phyloP scores from a whole-genome alignment of 2,888 invertebrate species.

The Acleris laterana region DNA sequence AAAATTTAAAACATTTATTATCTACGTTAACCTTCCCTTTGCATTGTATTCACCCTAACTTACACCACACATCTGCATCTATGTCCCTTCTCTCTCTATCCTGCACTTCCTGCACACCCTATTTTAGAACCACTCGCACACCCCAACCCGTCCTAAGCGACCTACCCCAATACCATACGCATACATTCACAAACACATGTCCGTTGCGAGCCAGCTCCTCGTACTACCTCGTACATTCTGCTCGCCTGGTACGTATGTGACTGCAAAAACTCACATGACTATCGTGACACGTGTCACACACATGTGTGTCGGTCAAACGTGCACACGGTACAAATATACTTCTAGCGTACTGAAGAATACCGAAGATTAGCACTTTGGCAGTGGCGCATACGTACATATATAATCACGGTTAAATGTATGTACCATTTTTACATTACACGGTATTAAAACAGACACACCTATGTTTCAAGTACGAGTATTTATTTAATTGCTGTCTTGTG shows the following conservation, averaged over 20 bases:
- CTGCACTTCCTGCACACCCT: neutral
- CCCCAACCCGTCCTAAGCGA: neutral
- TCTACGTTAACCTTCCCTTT: too few species aligned
- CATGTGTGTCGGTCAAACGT: constrained; percentile 41
- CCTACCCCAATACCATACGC: constrained; percentile 50
- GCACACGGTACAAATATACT: constrained; percentile 23
- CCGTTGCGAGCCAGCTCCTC: constrained; percentile 51
- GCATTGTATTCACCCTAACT: too few species aligned
- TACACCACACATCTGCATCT: neutral
- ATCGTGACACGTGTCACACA: constrained; percentile 56
- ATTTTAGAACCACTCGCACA: too few species aligned
- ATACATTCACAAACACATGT: constrained; percentile 51
- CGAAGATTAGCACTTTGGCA: constrained; percentile 3
- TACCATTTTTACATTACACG: too few species aligned
- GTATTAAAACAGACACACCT: too few species aligned
- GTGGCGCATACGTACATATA: too few species aligned
- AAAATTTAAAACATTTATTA: too few species aligned
- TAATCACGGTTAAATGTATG: too few species aligned
- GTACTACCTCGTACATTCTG: constrained; percentile 53
- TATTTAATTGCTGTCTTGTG: too few species aligned
- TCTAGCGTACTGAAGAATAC: constrained; percentile 23
- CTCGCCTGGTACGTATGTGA: constrained; percentile 78
- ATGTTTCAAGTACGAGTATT: too few species aligned
- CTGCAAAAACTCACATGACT: constrained; percentile 76
- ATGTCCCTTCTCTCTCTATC: neutral